Base-by-base conservation (phyloP, 37 sponge, comb jelly and placozoan genomes). In the Cliona cf. orientalis region DNA sequence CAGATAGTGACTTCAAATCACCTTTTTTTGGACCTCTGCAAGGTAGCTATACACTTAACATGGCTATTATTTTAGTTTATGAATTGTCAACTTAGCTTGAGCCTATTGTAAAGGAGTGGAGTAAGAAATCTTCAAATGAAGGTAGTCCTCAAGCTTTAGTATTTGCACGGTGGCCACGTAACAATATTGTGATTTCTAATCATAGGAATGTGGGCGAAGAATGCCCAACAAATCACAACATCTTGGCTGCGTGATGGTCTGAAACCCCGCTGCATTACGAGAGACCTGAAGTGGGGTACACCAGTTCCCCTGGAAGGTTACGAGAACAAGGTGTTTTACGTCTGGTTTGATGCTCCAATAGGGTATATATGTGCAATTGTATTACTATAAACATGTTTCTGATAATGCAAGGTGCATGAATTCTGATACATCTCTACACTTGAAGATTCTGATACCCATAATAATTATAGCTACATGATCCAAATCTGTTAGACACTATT, bases 331-430 rank as follows among this genome's bases (percentile, higher is more conserved):
- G 99, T 98, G 42, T 98, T 98, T 82, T 98, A 98, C 58, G 99
- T 98, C 19, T 98, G 99, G 99, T 98, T 96, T 82, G 99, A 98
- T 87, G 99, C 99, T 32, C 96, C 99, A 9, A 98, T 98, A 46
- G 99, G 97, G 88, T 94, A 25, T 77, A 91, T 69, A 65, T 68
- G 9, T 29, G 9, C 7, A 35, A 34, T 22, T 17, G 23, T 14
- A 23, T 25, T 62, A 6, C 28, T 25, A 12, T 25, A n/a, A 26
- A 62, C 11, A 7, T 23, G 29, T 35, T 37, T 41, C 32, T 28
- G 11, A n/a, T n/a, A n/a, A n/a, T n/a, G n/a, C n/a, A n/a, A n/a
- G n/a, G n/a, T n/a, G n/a, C n/a, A n/a, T n/a, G n/a, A n/a, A n/a
- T n/a, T n/a, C n/a, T n/a, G n/a, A n/a, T n/a, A n/a, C n/a, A n/a